Evolutionary conservation across 2,888 invertebrate species (phyloP).

Genomic region (Ophioninae sp.): DNA sequence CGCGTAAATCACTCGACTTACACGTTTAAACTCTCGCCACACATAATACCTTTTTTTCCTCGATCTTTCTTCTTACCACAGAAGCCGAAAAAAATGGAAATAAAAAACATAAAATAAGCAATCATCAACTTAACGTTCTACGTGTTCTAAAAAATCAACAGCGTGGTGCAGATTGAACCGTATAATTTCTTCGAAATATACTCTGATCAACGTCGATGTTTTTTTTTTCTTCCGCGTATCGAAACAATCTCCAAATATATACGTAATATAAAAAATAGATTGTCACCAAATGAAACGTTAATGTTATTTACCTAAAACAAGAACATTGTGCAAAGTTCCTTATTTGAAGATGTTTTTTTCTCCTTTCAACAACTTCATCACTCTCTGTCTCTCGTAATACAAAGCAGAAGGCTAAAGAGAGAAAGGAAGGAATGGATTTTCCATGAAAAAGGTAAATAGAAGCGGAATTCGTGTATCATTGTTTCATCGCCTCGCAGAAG

Average conservation of each 20-base stretch:
- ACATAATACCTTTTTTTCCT: slow-evolving; percentile 19
- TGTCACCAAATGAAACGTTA: background rate
- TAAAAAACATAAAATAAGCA: background rate
- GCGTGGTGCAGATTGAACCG: background rate
- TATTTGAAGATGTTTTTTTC: background rate
- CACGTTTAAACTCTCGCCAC: slow-evolving; percentile 14
- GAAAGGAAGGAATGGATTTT: slow-evolving; percentile 1
- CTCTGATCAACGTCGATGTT: background rate
- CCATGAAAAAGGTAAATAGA: background rate
- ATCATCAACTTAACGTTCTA: background rate
- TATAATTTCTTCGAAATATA: background rate
- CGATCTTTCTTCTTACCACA: slow-evolving; percentile 4
- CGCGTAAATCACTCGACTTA: slow-evolving; percentile 6
- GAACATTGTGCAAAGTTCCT: slow-evolving; percentile 9
- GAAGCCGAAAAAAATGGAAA: background rate
- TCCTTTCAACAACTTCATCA: background rate
- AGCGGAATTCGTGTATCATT: slow-evolving; percentile 21
- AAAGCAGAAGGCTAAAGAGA: slow-evolving; percentile 8
- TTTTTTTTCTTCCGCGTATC: background rate
- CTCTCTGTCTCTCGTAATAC: background rate
- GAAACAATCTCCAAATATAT: slow-evolving; percentile 7
- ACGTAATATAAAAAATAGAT: background rate
- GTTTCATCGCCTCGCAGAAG: slow-evolving; percentile 32
- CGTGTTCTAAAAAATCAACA: background rate
- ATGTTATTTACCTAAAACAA: slow-evolving; percentile 7